Conservation (phyloP, 1,140 invertebrate genomes). For the Nymphalis io region DNA sequence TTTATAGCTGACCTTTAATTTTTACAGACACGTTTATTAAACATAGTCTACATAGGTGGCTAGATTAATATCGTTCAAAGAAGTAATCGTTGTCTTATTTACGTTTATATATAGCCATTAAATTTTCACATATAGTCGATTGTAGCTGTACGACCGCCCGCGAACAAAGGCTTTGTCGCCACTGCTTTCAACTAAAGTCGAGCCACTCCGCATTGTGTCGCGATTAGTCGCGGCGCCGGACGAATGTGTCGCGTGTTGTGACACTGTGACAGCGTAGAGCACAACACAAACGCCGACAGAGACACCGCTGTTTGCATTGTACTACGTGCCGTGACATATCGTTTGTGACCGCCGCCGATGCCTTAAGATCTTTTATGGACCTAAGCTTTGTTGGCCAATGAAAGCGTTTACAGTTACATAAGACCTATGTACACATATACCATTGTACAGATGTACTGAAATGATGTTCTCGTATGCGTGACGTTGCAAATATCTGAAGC, state of each 20-base stretch:
- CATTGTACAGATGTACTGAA: conserved; percentile 23
- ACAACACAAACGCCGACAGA: conserved; percentile 66
- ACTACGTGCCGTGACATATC: conserved; percentile 75
- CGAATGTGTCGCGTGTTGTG: conserved; percentile 59
- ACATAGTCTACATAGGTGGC: too few relatives aligned
- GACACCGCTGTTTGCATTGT: conserved; percentile 76
- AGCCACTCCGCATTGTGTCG: conserved; percentile 51
- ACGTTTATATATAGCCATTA: conserved; percentile 16
- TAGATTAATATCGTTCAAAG: background rate
- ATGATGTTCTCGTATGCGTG: conserved; percentile 20
- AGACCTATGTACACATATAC: conserved; percentile 19
- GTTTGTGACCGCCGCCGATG: conserved; percentile 59
- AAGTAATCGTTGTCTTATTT: background rate
- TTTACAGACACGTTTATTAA: too few relatives aligned
- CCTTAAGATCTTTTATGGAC: conserved; percentile 59
- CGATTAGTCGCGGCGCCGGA: conserved; percentile 69
- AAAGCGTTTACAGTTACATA: conserved; percentile 34
- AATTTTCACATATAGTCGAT: conserved; percentile 8
- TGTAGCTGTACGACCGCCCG: conserved; percentile 44
- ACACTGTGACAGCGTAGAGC: conserved; percentile 47
- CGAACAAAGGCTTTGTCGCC: conserved; percentile 61
- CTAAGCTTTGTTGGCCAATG: conserved; percentile 45
- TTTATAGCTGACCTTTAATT: too few relatives aligned
- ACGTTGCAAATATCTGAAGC: conserved; percentile 22
- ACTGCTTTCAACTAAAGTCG: conserved; percentile 49